These are phyloP conservation scores for Isaurus tuberculatus DNA, from an alignment of 92 coral and sea anemone species.

Conservation along the genomic window DNA sequence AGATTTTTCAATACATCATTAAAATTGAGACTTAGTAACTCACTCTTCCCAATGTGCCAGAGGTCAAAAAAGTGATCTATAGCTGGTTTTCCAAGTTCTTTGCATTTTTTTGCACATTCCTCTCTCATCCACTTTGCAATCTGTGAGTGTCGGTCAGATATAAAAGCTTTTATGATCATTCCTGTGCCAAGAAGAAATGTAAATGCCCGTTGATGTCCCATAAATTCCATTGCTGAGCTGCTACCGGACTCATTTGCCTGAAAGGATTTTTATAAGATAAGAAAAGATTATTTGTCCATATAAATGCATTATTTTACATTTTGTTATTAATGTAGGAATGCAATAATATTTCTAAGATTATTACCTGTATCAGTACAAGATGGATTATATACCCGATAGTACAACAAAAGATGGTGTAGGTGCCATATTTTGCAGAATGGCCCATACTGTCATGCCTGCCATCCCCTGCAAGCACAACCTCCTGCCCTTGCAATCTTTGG, in stretches of 20 bases:
- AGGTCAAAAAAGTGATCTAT: constrained; percentile 77
- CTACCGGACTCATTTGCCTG: constrained; percentile 78
- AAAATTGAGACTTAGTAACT: neutral
- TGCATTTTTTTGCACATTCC: constrained; percentile 64
- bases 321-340: neutral
- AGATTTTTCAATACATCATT: neutral
- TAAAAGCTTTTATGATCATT: constrained; percentile 65
- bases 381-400: constrained; percentile 52
- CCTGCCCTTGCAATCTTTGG: constrained; percentile 42
- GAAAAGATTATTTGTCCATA: neutral
- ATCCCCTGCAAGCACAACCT: constrained; percentile 68
- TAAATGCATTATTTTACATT: constrained; percentile 18
- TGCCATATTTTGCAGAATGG: constrained; percentile 69
- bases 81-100: constrained; percentile 66
- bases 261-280: constrained; percentile 9
- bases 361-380: constrained; percentile 62
- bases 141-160: constrained; percentile 65
- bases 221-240: constrained; percentile 70
- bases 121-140: constrained; percentile 81
- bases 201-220: constrained; percentile 66
- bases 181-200: constrained; percentile 64
- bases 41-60: constrained; percentile 85
- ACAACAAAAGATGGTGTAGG: constrained; percentile 70
- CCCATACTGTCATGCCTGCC: constrained; percentile 79
- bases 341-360: neutral